phyloP scores from a whole-genome alignment of 2,888 invertebrate genomes.

The Drosophila buzzatii region DNA sequence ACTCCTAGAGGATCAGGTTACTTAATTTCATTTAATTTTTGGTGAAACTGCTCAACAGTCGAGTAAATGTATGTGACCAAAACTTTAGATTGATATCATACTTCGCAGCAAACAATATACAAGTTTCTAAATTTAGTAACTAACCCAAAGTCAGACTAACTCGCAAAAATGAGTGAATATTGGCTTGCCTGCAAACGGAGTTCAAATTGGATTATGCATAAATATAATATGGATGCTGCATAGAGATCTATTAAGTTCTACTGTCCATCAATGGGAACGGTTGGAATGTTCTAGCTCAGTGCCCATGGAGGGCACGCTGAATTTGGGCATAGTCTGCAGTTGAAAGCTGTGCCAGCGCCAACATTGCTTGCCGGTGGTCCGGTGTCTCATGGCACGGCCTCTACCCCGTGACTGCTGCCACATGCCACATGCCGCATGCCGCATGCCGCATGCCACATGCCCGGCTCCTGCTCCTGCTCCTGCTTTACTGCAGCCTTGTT shows the following conservation, averaged over 20 bases:
- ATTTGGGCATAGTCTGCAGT: constrained; percentile 42
- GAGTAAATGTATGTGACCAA: neutral
- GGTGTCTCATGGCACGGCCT: neutral
- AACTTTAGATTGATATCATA: neutral
- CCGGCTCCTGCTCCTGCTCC: neutral
- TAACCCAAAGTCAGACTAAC: neutral
- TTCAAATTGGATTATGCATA: constrained; percentile 11
- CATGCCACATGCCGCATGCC: constrained; percentile 1
- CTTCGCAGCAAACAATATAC: neutral
- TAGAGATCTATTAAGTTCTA: constrained; percentile 17
- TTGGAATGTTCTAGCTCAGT: neutral
- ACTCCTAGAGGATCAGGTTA: no score
- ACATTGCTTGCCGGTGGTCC: constrained; percentile 47
- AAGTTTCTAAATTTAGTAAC: neutral
- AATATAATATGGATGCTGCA: constrained; percentile 38
- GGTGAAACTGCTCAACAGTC: neutral
- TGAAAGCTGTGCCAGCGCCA: constrained; percentile 50
- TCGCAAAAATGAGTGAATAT: neutral
- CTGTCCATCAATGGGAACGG: constrained; percentile 32
- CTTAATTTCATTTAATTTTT: no score
- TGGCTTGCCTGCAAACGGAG: neutral
- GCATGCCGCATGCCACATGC: neutral
- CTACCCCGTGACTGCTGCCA: neutral
- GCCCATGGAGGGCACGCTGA: neutral
- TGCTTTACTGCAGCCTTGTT: neutral